A percentile compares a stretch with the other conserved stretches of the same genome.
phyloP scores from a whole-genome alignment of 2,888 invertebrate species.

The Parnassius glacialis region DNA sequence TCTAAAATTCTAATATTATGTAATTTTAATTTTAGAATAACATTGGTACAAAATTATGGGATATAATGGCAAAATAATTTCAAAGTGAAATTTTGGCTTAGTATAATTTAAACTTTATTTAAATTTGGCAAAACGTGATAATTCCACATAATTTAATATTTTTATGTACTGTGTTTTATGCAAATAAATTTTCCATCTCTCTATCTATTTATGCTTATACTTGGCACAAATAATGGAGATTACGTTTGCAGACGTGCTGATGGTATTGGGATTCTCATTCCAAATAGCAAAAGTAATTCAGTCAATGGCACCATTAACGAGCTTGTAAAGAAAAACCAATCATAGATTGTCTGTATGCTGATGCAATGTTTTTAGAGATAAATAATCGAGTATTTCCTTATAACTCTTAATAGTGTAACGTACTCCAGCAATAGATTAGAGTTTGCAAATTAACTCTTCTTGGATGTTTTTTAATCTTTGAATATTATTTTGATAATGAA shows the following conservation, averaged over 20 bases:
- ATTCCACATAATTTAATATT: too few species aligned
- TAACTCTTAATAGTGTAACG: background rate
- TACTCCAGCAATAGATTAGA: background rate
- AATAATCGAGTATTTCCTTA: background rate
- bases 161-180: too few species aligned
- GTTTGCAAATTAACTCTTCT: too few species aligned
- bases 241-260: background rate
- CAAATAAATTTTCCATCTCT: background rate
- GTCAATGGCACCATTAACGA: background rate
- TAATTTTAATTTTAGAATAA: too few species aligned
- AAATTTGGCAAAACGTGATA: too few species aligned
- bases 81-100: too few species aligned
- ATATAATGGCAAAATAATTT: too few species aligned
- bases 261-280: background rate
- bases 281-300: background rate
- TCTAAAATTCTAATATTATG: too few species aligned
- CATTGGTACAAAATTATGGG: too few species aligned
- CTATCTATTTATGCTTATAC: background rate
- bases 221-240: background rate
- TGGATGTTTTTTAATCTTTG: too few species aligned
- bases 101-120: too few species aligned
- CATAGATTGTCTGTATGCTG: background rate
- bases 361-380: background rate
- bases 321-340: background rate
- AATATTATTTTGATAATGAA: too few species aligned